Conservation (phyloP, 2,113 vertebrate species). For the Maccullochella peelii region DNA sequence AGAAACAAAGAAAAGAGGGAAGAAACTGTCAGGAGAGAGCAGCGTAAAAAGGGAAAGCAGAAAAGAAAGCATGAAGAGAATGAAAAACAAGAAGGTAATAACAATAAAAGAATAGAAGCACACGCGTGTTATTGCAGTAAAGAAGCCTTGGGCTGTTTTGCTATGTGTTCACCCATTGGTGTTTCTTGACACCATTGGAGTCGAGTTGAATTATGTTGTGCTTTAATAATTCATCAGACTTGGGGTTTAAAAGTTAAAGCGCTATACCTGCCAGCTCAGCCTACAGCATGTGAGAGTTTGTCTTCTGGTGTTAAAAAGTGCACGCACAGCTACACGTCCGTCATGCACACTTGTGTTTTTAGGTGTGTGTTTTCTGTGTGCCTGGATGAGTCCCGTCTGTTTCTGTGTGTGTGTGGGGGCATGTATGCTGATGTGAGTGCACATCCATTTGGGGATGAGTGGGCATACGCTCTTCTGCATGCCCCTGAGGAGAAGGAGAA, state of each 20-base stretch:
- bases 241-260: slow-evolving; percentile 47
- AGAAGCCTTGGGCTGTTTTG: slow-evolving; percentile 56
- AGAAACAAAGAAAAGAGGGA: background rate
- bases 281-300: slow-evolving; percentile 2
- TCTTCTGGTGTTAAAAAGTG: slow-evolving; percentile 1
- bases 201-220: slow-evolving; percentile 46
- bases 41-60: background rate
- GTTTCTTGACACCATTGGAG: slow-evolving; percentile 37
- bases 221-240: slow-evolving; percentile 62
- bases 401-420: background rate
- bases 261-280: slow-evolving; percentile 42
- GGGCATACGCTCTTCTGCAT: slow-evolving; percentile 12
- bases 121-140: slow-evolving; percentile 2
- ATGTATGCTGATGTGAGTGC: background rate
- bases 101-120: slow-evolving; percentile 4
- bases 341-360: slow-evolving; percentile 2
- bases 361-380: background rate
- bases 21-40: slow-evolving; percentile 17
- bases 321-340: background rate
- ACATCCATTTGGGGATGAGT: slow-evolving; percentile 6
- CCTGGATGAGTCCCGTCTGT: background rate
- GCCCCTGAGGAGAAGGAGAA: slow-evolving; percentile 2
- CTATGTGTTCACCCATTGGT: slow-evolving; percentile 43
- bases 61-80: background rate
- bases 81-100: slow-evolving; percentile 5